Evolutionary conservation across 2,888 invertebrate genomes (phyloP).

Genomic region (Malthinus flaveolus): DNA sequence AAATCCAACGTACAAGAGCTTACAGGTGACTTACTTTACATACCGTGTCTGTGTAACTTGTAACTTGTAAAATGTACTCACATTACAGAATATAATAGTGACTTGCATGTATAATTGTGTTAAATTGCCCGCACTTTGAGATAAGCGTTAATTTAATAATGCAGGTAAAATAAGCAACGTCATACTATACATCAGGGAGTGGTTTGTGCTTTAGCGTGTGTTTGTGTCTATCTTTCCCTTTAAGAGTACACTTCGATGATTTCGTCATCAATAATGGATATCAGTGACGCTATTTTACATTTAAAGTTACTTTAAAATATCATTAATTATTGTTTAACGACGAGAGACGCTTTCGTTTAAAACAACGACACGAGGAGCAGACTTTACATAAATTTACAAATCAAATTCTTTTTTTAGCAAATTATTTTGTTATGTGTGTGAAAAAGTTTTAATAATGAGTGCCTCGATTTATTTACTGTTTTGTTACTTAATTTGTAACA

Average conservation of each 20-base stretch:
- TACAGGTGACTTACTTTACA: constrained; percentile 29
- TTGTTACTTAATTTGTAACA: too few species aligned
- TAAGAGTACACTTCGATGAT: constrained; percentile 35
- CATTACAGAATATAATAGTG: constrained; percentile 37
- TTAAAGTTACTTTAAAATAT: constrained; percentile 30
- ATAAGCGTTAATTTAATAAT: constrained; percentile 47
- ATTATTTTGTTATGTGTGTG: too few species aligned
- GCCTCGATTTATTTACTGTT: too few species aligned
- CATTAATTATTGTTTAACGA: constrained; percentile 33
- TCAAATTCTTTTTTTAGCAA: too few species aligned
- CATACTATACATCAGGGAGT: constrained; percentile 36
- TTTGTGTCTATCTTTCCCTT: constrained; percentile 25
- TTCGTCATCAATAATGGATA: constrained; percentile 39
- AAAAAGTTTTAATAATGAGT: too few species aligned
- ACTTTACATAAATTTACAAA: too few species aligned
- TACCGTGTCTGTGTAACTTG: not conserved
- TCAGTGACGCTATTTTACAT: constrained; percentile 25
- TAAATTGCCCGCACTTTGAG: constrained; percentile 45
- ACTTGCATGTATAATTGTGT: constrained; percentile 48
- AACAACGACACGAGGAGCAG: not conserved
- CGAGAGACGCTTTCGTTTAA: constrained; percentile 7
- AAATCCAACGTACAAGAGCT: too few species aligned
- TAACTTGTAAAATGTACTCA: constrained; percentile 11
- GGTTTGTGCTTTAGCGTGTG: constrained; percentile 23
- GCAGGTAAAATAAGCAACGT: constrained; percentile 40